Conservation (phyloP, 2,888 invertebrate species). For the Lacanobia oleracea region DNA sequence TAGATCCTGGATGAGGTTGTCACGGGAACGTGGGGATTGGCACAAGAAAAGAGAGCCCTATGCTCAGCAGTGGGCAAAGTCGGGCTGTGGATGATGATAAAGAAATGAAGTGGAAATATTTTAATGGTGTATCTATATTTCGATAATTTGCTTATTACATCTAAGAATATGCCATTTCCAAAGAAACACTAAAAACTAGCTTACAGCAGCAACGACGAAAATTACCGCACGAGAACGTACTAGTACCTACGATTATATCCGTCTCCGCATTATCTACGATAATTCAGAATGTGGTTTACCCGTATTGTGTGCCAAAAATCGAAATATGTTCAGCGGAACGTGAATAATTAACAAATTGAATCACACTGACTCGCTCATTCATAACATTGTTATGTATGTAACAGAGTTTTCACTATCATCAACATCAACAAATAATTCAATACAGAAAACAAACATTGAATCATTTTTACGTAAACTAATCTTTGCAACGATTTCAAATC, state of each 20-base stretch:
- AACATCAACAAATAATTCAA: conserved; percentile 13
- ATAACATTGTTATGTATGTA: background rate
- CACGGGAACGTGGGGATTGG: too few species aligned
- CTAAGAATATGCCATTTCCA: background rate
- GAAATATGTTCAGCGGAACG: too few species aligned
- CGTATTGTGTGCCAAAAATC: too few species aligned
- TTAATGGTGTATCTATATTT: background rate
- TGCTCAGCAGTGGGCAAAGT: too few species aligned
- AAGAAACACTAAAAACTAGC: background rate
- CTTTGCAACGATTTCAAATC: conserved; percentile 25
- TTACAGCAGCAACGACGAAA: background rate
- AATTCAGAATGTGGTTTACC: too few species aligned
- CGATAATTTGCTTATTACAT: background rate
- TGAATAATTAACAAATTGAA: too few species aligned
- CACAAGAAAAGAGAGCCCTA: too few species aligned
- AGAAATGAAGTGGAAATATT: too few species aligned
- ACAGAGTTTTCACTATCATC: background rate
- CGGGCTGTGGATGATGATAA: too few species aligned
- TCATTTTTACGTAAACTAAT: conserved; percentile 27
- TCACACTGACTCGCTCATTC: too few species aligned
- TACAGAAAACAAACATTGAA: background rate
- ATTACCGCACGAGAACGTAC: background rate
- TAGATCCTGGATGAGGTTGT: too few species aligned
- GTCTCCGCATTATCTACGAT: too few species aligned
- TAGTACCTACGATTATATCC: background rate